Evolutionary conservation across 1,140 invertebrate genomes (phyloP), one percentile per base, ranked within the genome.

Genomic region (Alviniconcha marisindica): DNA sequence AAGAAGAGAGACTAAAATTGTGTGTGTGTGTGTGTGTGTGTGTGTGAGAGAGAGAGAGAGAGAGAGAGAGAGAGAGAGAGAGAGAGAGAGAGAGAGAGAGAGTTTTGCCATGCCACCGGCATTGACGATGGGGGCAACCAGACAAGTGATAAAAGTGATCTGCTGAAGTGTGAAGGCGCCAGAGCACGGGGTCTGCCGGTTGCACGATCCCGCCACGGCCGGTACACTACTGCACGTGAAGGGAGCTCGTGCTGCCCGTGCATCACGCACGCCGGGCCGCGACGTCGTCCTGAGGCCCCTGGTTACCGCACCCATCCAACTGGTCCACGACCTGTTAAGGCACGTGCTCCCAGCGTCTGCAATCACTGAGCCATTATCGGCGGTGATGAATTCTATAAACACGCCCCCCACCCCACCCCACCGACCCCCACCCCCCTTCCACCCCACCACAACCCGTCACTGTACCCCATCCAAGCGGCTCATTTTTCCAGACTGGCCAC

Each of bases 321-420:
- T 28, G 36, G 71, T 74, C 36, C 71, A 28, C 18, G 36, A 44
- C 36, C 38, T 40, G 42, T 40, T 24, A 44, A 15, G 15, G 7
- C 71, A 24, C 21, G 60, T 31, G 28, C 10, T n/a, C n/a, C 21
- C 14, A 24, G 4, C 36, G 7, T 40, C 38, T 18, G 21, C 73
- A 44, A 76, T 76, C 73, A 51, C 24, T 76, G 40, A 76, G 31
- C 80, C 24, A n/a, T 48, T 69, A 54, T 24, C 12, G 42, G 36
- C 28, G 63, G 18, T 51, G 63, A 69, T 73, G 63, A 36, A 48
- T 71, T 81, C 66, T 3, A 71, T 40, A 15, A 71, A 48, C 44
- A 36, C 40, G 42, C 48, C 69, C 80, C 40, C 42, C n/a, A n/a
- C n/a, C n/a, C n/a, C n/a, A n/a, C n/a, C n/a, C n/a, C n/a, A 12